Conservation (phyloP, 2,113 vertebrate species). For the Clarias gariepinus region DNA sequence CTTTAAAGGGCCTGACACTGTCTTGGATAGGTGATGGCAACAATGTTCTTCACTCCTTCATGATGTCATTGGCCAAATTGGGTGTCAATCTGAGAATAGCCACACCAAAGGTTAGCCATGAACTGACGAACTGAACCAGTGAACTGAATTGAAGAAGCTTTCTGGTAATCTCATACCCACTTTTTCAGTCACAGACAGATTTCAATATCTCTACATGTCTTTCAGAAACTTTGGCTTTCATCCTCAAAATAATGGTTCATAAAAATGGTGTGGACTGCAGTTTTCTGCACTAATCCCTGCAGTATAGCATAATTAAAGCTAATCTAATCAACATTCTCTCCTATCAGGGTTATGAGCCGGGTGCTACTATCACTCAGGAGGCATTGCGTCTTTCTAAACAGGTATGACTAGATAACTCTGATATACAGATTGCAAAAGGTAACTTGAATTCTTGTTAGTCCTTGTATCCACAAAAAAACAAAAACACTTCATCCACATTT, state of each 20-base stretch:
- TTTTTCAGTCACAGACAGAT: background rate
- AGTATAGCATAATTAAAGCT: background rate
- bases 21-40: slow-evolving; percentile 91
- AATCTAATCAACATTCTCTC: background rate
- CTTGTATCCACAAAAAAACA: background rate
- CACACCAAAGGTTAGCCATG: slow-evolving; percentile 80
- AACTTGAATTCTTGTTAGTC: background rate
- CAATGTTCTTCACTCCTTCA: slow-evolving; percentile 87
- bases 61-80: slow-evolving; percentile 86
- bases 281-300: background rate
- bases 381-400: slow-evolving; percentile 78
- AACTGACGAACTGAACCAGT: background rate
- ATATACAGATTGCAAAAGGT: background rate
- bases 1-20: slow-evolving; percentile 81
- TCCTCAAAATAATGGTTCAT: background rate
- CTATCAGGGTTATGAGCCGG: slow-evolving; percentile 85
- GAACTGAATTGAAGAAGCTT: background rate
- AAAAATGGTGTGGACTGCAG: background rate
- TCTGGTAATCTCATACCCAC: background rate
- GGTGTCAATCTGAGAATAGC: slow-evolving; percentile 85
- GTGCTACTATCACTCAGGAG: slow-evolving; percentile 70
- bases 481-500: background rate
- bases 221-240: background rate
- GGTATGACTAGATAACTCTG: slow-evolving; percentile 55
- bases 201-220: background rate